Base-by-base conservation (phyloP, 2,113 vertebrate genomes). In the Coryphaenoides rupestris region DNA sequence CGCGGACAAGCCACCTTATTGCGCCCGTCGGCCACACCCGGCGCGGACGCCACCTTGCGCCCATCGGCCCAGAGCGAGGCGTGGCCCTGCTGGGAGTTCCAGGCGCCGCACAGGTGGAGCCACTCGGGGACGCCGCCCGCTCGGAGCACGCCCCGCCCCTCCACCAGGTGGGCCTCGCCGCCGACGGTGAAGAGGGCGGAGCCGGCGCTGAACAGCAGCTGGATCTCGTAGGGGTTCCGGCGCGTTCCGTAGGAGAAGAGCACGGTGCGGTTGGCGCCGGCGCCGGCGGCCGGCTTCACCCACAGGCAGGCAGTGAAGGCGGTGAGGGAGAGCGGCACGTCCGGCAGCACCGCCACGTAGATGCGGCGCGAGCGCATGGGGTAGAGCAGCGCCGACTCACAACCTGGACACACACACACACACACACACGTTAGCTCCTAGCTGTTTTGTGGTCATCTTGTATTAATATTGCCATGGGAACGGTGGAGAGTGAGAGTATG, bases 361-460 rank as follows among this genome's bases (percentile, higher is more conserved):
- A 95, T 96, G 77, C 91, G 93, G 55, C 87, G 89, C 0, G 97
- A 98, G 19, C 95, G 93, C 95, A 96, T 95, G 13, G 97, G 96
- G 80, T 96, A 98, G 66, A 98, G 89, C 33, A 99, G 83, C 0
- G 92, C 93, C 14, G 87, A 93, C 70, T 98, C 95, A 69, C 93
- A 98, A 40, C 93, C 97, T 99, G 64, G 2, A 72, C 68, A 58
- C 33, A 40, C 33, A 40, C 33, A 40, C 4, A 40, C 33, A 40
- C 33, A 40, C 3, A 40, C 33, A 40, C 33, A 40, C 33, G 13
- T 40, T 7, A 40, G 33, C 33, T 26, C 6, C 6, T 40, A 40
- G 33, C 33, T 40, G 33, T 10, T 7, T 40, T 40, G 33, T 40
- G 9, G 33, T 40, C 33, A 2, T 40, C 33, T 40, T 9, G 33